A percentile compares a stretch with the other conserved stretches of the same genome.
phyloP scores from a whole-genome alignment of 2,888 invertebrate genomes.

The Aphidius colemani region DNA sequence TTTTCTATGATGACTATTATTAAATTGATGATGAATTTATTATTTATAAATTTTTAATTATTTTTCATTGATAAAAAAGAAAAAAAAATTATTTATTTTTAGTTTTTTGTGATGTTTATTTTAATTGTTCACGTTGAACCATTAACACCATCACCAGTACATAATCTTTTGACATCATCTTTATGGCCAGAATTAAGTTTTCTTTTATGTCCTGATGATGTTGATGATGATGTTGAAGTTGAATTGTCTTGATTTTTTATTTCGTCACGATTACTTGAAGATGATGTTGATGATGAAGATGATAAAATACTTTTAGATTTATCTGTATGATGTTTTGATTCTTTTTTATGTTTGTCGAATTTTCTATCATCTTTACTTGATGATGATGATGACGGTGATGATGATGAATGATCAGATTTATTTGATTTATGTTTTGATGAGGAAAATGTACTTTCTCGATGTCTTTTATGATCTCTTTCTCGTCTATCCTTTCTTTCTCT shows the following conservation, averaged over 20 bases:
- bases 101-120: too few species aligned
- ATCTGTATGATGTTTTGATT: slow-evolving; percentile 14
- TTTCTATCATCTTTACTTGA: slow-evolving; percentile 25
- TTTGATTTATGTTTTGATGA: neutral
- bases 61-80: too few species aligned
- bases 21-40: slow-evolving; percentile 1
- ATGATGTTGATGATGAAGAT: neutral
- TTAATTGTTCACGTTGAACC: slow-evolving; percentile 11
- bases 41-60: too few species aligned
- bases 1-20: slow-evolving; percentile 7
- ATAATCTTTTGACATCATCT: slow-evolving; percentile 3
- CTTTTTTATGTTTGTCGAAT: slow-evolving; percentile 20
- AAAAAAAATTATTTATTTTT: too few species aligned
- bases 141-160: slow-evolving; percentile 7
- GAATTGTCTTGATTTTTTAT: slow-evolving; percentile 8
- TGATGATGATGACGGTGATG: neutral
- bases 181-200: slow-evolving; percentile 4
- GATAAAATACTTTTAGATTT: neutral
- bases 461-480: slow-evolving; percentile 41
- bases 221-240: neutral
- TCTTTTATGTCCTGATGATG: slow-evolving; percentile 16
- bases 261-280: slow-evolving; percentile 8
- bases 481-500: slow-evolving; percentile 43
- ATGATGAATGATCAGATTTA: slow-evolving; percentile 30
- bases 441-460: slow-evolving; percentile 28